A percentile compares a stretch with the other conserved stretches of the same genome.
phyloP scores from a whole-genome alignment of 2,888 invertebrate species.

The Glaucopsyche alexis region DNA sequence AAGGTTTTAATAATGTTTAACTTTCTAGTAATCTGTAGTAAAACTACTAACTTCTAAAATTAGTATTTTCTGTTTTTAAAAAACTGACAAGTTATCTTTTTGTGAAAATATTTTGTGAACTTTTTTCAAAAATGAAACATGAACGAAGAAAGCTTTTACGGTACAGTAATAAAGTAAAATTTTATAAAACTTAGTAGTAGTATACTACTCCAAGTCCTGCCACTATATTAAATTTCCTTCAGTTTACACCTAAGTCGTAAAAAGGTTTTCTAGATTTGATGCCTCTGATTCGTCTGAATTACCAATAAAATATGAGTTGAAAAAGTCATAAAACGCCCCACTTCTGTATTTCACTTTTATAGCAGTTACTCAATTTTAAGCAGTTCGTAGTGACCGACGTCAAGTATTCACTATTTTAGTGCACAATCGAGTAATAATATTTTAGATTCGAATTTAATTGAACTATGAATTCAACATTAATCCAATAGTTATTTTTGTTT shows the following conservation, averaged over 20 bases:
- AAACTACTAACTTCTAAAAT: not conserved
- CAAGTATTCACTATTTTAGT: conserved; percentile 18
- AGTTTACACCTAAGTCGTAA: conserved; percentile 50
- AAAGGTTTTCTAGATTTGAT: conserved; percentile 50
- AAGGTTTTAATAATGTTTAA: not conserved
- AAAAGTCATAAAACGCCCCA: conserved; percentile 58
- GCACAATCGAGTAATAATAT: conserved; percentile 15
- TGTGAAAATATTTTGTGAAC: too few species aligned
- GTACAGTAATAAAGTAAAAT: not conserved
- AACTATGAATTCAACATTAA: not conserved
- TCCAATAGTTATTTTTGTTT: not conserved
- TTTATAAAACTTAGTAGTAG: conserved; percentile 15
- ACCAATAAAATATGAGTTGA: conserved; percentile 61
- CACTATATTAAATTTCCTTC: conserved; percentile 42
- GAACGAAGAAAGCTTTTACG: not conserved
- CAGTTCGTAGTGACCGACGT: not conserved
- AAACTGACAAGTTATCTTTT: not conserved
- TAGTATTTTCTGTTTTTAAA: not conserved
- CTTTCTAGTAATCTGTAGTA: not conserved
- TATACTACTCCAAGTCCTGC: conserved; percentile 18
- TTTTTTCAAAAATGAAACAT: not conserved
- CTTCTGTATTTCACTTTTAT: conserved; percentile 40
- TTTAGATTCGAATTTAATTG: conserved; percentile 6
- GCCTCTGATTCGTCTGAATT: conserved; percentile 56
- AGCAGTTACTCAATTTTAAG: conserved; percentile 34